phyloP scores from a whole-genome alignment of 92 coral and sea anemone genomes.

The Paragorgia papillata region DNA sequence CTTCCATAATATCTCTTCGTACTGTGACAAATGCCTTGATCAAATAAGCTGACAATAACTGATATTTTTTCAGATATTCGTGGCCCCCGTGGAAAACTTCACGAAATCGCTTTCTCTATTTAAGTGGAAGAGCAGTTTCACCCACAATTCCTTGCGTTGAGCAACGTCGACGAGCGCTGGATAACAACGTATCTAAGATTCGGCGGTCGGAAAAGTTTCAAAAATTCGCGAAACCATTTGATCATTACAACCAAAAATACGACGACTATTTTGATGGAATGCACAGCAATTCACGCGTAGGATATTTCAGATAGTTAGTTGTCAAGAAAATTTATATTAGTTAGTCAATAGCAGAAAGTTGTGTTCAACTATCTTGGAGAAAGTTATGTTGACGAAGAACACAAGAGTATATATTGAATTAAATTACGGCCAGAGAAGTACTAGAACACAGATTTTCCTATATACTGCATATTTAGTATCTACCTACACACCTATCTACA shows the following conservation, averaged over 20 bases:
- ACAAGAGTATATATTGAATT: too few species aligned
- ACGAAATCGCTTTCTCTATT: slow-evolving; percentile 15
- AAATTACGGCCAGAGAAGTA: too few species aligned
- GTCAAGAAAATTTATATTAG: not conserved
- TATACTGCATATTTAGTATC: too few species aligned
- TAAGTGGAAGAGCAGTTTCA: not conserved
- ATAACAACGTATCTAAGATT: slow-evolving; percentile 6
- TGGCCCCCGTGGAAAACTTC: slow-evolving; percentile 38
- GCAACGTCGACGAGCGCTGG: not conserved
- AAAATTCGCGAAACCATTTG: not conserved
- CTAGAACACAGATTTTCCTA: too few species aligned
- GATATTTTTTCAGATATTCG: slow-evolving; percentile 16
- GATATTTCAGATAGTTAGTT: not conserved
- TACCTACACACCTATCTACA: too few species aligned
- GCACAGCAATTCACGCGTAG: not conserved
- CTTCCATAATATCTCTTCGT: too few species aligned
- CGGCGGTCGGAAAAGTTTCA: slow-evolving; percentile 18
- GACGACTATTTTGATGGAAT: slow-evolving; percentile 13
- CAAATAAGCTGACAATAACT: too few species aligned
- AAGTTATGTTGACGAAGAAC: too few species aligned
- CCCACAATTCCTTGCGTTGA: slow-evolving; percentile 9
- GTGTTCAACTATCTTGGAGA: too few species aligned
- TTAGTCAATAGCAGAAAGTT: too few species aligned
- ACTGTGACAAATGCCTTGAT: too few species aligned
- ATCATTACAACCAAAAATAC: not conserved